Evolutionary conservation across 2,888 invertebrate genomes (phyloP).

Genomic region (Drosophila fungiperda): DNA sequence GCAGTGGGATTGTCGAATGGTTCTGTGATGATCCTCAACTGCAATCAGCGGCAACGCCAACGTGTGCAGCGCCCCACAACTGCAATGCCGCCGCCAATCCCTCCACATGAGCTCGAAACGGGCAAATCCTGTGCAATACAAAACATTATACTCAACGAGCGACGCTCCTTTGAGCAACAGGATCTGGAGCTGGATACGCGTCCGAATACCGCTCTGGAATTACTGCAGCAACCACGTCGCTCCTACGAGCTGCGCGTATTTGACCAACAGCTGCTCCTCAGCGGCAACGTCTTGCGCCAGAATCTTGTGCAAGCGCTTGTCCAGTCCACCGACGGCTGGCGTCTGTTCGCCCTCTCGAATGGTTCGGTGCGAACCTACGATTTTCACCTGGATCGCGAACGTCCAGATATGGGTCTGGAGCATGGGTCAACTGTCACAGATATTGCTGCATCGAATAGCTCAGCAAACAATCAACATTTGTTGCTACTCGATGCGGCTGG

Average conservation of each 20-base stretch:
- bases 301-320: constrained; percentile 81
- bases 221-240: constrained; percentile 73
- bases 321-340: constrained; percentile 82
- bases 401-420: constrained; percentile 22
- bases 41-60: constrained; percentile 67
- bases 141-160: constrained; percentile 84
- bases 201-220: constrained; percentile 74
- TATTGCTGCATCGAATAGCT: constrained; percentile 68
- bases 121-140: constrained; percentile 85
- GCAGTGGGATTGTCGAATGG: constrained; percentile 84
- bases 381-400: constrained; percentile 79
- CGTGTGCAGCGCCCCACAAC: constrained; percentile 45
- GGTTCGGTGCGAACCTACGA: constrained; percentile 80
- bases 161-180: constrained; percentile 64
- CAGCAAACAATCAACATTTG: constrained; percentile 59
- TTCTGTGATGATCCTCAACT: constrained; percentile 83
- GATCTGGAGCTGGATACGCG: constrained; percentile 52
- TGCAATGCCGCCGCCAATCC: constrained; percentile 20
- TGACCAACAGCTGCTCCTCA: constrained; percentile 82
- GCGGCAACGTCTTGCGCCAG: constrained; percentile 80
- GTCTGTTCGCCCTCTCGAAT: constrained; percentile 81
- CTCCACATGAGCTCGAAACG: constrained; percentile 54
- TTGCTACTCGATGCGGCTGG: constrained; percentile 64
- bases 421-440: constrained; percentile 48
- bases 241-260: constrained; percentile 79